phyloP scores from a whole-genome alignment of 2,888 invertebrate genomes.

The Nemoura dubitans region DNA sequence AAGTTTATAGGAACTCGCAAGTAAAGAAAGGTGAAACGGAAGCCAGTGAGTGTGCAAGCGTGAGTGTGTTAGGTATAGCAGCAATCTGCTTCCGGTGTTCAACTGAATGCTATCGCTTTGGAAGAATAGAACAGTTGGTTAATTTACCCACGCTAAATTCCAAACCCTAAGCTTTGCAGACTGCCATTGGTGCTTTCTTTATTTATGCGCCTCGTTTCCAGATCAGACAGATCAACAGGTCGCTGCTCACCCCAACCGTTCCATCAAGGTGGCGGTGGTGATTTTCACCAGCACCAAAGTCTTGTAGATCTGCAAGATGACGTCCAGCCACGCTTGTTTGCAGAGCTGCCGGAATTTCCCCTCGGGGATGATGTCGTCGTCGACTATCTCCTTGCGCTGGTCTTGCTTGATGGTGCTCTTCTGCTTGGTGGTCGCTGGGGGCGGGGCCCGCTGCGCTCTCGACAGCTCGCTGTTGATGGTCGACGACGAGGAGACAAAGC shows the following conservation, averaged over 20 bases:
- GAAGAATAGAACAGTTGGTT: too few relatives aligned
- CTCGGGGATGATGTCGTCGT: background rate
- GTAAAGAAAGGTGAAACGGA: too few relatives aligned
- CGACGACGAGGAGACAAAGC: background rate
- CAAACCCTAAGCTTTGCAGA: too few relatives aligned
- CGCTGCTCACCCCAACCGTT: background rate
- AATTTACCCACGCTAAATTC: too few relatives aligned
- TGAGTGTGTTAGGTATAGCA: too few relatives aligned
- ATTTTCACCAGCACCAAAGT: slow-evolving; percentile 40
- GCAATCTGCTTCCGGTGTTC: too few relatives aligned
- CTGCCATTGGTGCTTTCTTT: too few relatives aligned
- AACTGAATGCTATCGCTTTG: too few relatives aligned
- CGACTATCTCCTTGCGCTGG: background rate
- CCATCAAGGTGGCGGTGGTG: background rate
- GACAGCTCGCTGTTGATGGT: background rate
- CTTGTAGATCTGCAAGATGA: slow-evolving; percentile 70
- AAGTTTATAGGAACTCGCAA: too few relatives aligned
- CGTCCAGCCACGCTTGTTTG: slow-evolving; percentile 68
- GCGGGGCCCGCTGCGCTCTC: background rate
- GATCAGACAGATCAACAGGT: too few relatives aligned
- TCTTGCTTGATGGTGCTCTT: background rate
- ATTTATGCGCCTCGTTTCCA: too few relatives aligned
- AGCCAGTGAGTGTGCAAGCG: too few relatives aligned
- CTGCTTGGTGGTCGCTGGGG: background rate
- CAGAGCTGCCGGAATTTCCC: slow-evolving; percentile 27